A percentile compares a stretch with the other conserved stretches of the same genome.
Conservation (phyloP, 2,888 invertebrate genomes). For the Cactoblastis cactorum region DNA sequence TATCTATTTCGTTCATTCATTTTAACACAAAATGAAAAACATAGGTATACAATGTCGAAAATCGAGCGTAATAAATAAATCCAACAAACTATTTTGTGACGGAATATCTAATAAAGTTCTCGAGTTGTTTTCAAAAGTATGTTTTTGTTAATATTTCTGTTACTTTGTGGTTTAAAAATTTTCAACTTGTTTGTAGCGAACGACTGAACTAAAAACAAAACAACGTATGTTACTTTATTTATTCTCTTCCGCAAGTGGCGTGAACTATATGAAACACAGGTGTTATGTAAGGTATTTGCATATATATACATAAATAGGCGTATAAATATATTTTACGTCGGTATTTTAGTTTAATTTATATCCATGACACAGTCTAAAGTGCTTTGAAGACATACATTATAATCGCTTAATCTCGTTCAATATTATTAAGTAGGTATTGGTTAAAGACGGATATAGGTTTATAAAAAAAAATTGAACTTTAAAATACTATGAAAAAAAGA, state of each 20-base stretch:
- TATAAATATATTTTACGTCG: neutral
- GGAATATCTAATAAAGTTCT: neutral
- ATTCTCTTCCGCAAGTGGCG: neutral
- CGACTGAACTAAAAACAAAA: neutral
- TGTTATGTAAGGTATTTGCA: neutral
- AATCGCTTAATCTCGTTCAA: neutral
- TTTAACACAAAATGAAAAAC: no score
- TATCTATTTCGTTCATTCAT: no score
- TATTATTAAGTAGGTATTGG: neutral
- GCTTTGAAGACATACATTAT: no score
- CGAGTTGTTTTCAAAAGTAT: neutral
- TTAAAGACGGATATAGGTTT: no score
- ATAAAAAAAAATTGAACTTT: no score
- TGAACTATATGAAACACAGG: slow-evolving; percentile 1
- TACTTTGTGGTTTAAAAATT: neutral
- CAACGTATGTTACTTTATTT: neutral
- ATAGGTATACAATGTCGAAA: no score
- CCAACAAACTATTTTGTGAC: neutral
- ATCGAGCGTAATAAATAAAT: neutral
- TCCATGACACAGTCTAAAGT: neutral
- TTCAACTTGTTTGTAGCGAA: neutral
- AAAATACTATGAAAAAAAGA: no score
- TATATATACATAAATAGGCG: neutral
- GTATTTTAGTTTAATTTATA: slow-evolving; percentile 1
- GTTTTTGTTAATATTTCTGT: neutral